Base-by-base conservation (phyloP, 1,140 invertebrate genomes). In the Gerris buenoi region DNA sequence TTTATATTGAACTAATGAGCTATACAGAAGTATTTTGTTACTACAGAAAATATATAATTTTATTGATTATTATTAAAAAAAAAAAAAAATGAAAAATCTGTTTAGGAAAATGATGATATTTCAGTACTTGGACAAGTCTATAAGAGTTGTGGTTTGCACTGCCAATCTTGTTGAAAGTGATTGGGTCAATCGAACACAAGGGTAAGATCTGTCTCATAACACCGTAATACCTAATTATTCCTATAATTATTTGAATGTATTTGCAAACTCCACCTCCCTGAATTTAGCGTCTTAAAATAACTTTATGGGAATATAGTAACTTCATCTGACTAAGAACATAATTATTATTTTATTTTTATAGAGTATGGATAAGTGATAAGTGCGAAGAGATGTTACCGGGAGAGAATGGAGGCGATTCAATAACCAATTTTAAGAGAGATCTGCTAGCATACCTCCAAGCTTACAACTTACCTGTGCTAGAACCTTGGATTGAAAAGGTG, bases 121-220 rank as follows among this genome's bases (percentile, higher is more conserved):
- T 0, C 83, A 87, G 27, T 91, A 95, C 71, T 86, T 85, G 74
- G 88, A 95, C 75, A 81, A 83, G 14, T 90, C 89, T 1, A 77
- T 96, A 33, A 80, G 93, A 65, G 84, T 97, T 58, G 84, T 96
- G 2, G 84, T 98, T 25, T 92, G 90, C 1, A 97, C 95, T 0
- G 93, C 93, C 0, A 98, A 98, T 81, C 78, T 97, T 1, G 89
- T 95, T 71, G 80, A 85, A 28, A 85, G 88, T 67, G 95, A 98
- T 79, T 98, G 95, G 95, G 83, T 89, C 72, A 90, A 96, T 76
- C 86, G 93, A 75, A 95, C 93, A 15, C 95, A 98, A 80, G 93
- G 92, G 88, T 90, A 75, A 79, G n/a, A n/a, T n/a, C n/a, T n/a
- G n/a, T n/a, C n/a, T n/a, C n/a, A n/a, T 3, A n/a, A n/a, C n/a